A percentile compares a stretch with the other conserved stretches of the same genome.
phyloP scores from a whole-genome alignment of 2,113 vertebrate genomes.

The Gymnobelideus leadbeateri region DNA sequence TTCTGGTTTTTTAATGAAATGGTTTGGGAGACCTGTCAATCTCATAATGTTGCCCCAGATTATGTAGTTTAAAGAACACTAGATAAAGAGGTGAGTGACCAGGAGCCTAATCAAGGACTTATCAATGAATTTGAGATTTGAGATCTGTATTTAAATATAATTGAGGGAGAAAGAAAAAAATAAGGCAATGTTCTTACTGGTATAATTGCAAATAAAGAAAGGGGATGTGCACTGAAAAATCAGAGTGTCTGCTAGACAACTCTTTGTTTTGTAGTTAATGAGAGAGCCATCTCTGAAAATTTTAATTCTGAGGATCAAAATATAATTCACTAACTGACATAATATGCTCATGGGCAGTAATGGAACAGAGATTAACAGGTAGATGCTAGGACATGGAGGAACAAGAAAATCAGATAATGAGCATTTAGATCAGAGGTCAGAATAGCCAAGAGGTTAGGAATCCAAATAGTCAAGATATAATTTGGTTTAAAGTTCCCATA shows the following conservation, averaged over 20 bases:
- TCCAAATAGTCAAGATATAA: background rate
- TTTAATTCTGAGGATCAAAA: conserved; percentile 16
- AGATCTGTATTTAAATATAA: background rate
- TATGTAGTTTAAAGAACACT: background rate
- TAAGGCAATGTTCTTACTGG: background rate
- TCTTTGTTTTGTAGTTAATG: conserved; percentile 37
- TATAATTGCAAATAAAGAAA: conserved; percentile 23
- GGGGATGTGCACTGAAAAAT: conserved; percentile 13
- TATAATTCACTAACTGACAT: background rate
- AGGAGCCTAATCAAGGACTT: background rate
- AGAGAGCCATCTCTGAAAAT: conserved; percentile 42
- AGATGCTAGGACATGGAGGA: background rate
- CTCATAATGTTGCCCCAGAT: background rate
- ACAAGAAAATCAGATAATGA: too few species aligned
- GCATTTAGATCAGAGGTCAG: background rate
- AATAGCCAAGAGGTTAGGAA: background rate
- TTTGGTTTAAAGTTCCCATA: background rate
- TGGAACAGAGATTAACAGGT: background rate
- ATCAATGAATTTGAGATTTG: conserved; percentile 11
- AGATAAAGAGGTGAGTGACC: background rate
- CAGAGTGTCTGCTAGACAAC: background rate
- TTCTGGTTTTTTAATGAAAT: background rate
- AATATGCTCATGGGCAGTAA: background rate
- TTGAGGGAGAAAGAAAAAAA: conserved; percentile 22
- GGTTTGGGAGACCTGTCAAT: background rate